Evolutionary conservation across 2,113 vertebrate species (phyloP).

Genomic region (Cynocephalus volans): DNA sequence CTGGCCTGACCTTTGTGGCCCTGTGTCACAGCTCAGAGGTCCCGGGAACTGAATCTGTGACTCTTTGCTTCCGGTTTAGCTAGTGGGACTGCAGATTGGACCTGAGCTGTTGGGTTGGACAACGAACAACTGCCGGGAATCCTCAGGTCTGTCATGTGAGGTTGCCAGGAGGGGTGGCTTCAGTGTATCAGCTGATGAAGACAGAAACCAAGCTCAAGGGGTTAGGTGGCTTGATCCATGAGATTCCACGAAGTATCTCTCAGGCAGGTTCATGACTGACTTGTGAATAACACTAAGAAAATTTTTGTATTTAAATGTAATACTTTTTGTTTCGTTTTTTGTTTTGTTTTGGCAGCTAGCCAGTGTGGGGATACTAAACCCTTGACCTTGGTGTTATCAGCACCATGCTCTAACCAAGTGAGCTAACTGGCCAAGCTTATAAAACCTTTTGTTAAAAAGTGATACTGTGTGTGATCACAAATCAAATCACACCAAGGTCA

Average conservation of each 20-base stretch:
- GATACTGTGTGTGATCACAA: background rate
- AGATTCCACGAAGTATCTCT: background rate
- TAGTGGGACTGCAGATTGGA: background rate
- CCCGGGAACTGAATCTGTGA: background rate
- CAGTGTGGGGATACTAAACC: no score
- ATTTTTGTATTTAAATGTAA: no score
- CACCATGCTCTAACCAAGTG: no score
- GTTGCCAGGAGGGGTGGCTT: background rate
- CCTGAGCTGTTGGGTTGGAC: accelerated
- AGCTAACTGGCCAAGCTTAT: no score
- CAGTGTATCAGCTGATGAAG: background rate
- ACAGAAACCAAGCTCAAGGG: background rate
- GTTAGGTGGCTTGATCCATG: background rate
- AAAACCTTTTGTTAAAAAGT: background rate
- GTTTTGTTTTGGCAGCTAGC: no score
- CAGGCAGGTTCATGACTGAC: background rate
- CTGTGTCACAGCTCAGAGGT: background rate
- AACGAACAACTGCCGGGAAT: background rate
- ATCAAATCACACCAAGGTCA: background rate
- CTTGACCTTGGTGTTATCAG: no score
- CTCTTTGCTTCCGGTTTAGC: background rate
- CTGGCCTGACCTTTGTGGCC: no score
- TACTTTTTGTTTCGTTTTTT: no score
- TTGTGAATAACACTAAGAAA: background rate
- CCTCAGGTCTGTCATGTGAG: accelerated